phyloP scores from a whole-genome alignment of 2,113 vertebrate species.

The Zosterops lateralis region DNA sequence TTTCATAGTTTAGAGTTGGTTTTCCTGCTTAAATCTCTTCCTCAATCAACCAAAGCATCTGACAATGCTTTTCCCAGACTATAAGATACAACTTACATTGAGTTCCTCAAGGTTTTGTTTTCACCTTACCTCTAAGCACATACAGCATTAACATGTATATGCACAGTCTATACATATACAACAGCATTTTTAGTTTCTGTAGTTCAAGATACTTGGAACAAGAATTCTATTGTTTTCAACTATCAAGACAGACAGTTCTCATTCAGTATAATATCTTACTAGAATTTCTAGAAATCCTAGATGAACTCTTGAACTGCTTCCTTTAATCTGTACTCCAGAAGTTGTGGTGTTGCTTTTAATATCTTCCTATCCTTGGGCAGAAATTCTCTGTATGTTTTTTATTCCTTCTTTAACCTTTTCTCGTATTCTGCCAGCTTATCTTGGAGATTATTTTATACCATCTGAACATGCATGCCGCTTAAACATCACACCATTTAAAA shows the following conservation, averaged over 20 bases:
- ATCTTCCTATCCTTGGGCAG: background rate
- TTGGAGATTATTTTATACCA: conserved; percentile 67
- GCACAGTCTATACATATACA: background rate
- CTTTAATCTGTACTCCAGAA: background rate
- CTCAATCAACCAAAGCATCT: background rate
- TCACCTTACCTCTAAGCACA: background rate
- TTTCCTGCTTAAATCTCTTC: background rate
- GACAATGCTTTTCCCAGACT: background rate
- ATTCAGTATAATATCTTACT: background rate
- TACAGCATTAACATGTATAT: background rate
- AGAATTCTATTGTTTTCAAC: background rate
- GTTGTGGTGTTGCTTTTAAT: accelerated
- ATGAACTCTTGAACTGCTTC: background rate
- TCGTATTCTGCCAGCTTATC: conserved; percentile 65
- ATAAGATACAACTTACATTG: background rate
- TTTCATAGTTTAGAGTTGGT: background rate
- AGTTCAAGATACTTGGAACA: background rate
- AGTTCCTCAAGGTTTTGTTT: background rate
- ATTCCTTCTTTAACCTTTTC: conserved; percentile 56
- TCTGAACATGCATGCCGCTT: conserved; percentile 64
- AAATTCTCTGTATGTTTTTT: conserved; percentile 57
- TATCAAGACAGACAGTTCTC: background rate
- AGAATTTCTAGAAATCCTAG: background rate
- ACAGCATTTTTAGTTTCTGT: background rate
- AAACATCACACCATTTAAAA: conserved; percentile 47